These are phyloP conservation scores for Camptogramma bilineatum DNA, from an alignment of 2,888 invertebrate species.

Conservation along the genomic window DNA sequence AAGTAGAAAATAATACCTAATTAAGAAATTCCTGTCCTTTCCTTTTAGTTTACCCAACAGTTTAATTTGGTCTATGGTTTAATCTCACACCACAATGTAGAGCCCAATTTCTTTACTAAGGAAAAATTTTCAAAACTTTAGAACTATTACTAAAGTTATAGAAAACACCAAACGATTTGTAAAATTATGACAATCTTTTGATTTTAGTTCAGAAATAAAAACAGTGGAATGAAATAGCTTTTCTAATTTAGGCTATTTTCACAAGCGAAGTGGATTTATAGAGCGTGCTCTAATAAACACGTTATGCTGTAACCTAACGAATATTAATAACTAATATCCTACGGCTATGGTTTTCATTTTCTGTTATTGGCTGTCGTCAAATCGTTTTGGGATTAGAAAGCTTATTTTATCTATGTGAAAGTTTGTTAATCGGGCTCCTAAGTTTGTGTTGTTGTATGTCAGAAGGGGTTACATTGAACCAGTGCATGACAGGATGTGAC, in stretches of 20 bases:
- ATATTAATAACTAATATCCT: slow-evolving; percentile 77
- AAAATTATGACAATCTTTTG: not conserved
- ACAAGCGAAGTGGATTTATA: slow-evolving; percentile 62
- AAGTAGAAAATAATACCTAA: too few relatives aligned
- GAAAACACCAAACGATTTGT: not conserved
- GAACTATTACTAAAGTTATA: too few relatives aligned
- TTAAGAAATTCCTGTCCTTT: too few relatives aligned
- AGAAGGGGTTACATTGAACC: not conserved
- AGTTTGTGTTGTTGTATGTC: slow-evolving; percentile 31
- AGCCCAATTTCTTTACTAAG: too few relatives aligned
- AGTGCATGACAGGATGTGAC: not conserved
- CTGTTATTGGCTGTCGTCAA: slow-evolving; percentile 66
- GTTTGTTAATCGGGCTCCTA: too few relatives aligned
- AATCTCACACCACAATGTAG: too few relatives aligned
- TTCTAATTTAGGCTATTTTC: slow-evolving; percentile 40
- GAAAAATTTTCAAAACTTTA: too few relatives aligned
- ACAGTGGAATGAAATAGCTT: slow-evolving; percentile 2
- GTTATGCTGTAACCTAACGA: slow-evolving; percentile 74
- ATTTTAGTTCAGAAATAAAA: not conserved
- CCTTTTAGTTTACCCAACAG: too few relatives aligned
- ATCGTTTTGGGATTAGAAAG: slow-evolving; percentile 56
- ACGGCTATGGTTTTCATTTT: slow-evolving; percentile 68
- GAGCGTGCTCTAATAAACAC: slow-evolving; percentile 78
- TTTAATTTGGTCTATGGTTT: too few relatives aligned
- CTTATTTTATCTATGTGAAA: slow-evolving; percentile 46